Evolutionary conservation across 2,888 invertebrate species (phyloP).

Genomic region (Dichetophora obliterata): DNA sequence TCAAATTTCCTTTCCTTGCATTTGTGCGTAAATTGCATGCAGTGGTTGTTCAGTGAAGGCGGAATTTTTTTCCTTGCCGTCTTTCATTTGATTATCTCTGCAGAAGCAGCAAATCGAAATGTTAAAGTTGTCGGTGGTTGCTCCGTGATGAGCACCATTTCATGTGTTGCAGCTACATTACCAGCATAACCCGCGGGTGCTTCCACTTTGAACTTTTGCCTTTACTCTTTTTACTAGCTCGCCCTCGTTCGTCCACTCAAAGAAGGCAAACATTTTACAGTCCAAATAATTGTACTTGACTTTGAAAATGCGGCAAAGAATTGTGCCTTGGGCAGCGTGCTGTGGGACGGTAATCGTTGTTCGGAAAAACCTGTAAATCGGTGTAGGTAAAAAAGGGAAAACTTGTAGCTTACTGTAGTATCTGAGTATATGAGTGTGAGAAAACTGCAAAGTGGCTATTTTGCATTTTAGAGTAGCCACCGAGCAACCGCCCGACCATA

Average conservation of each 20-base stretch:
- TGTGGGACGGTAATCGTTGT: too few species aligned
- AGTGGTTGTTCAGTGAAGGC: not conserved
- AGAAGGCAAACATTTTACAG: conserved; percentile 14
- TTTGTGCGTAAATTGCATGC: not conserved
- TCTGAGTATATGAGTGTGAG: conserved; percentile 30
- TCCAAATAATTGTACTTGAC: conserved; percentile 25
- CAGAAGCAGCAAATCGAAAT: not conserved
- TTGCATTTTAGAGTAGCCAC: conserved; percentile 60
- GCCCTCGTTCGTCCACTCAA: not conserved
- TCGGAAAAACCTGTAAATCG: too few species aligned
- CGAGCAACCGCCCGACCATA: not conserved
- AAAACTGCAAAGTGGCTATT: conserved; percentile 61
- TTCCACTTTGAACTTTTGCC: conserved; percentile 13
- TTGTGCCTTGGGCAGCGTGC: too few species aligned
- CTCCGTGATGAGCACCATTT: not conserved
- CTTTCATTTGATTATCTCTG: conserved; percentile 32
- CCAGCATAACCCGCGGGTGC: conserved; percentile 11
- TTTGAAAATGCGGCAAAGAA: conserved; percentile 3
- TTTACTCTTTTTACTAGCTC: not conserved
- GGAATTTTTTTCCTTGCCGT: not conserved
- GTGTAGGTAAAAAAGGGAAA: not conserved
- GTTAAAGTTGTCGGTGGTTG: not conserved
- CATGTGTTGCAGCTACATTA: conserved; percentile 1
- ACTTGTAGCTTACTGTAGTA: conserved; percentile 23
- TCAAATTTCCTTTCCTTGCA: not conserved